A percentile compares a stretch with the other conserved stretches of the same genome.
phyloP scores from a whole-genome alignment of 1,140 invertebrate genomes.

The Pogonomyrmex californicus region DNA sequence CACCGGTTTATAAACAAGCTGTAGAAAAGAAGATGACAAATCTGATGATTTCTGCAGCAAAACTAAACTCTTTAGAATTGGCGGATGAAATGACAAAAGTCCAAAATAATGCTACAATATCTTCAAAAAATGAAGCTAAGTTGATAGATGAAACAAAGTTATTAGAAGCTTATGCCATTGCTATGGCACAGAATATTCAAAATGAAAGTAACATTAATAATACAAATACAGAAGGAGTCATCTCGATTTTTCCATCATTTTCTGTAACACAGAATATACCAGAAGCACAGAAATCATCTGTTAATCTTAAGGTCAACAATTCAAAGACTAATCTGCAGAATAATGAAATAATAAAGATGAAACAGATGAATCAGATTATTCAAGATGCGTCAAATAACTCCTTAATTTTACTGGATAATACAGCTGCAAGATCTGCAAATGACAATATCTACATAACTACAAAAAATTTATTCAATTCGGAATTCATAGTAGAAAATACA shows the following conservation, averaged over 20 bases:
- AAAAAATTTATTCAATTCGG: not conserved
- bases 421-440: slow-evolving; percentile 13
- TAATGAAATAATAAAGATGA: slow-evolving; percentile 26
- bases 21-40: slow-evolving; percentile 61
- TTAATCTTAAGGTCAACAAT: not conserved
- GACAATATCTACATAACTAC: not conserved
- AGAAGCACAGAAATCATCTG: not conserved
- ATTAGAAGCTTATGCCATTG: slow-evolving; percentile 47
- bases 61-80: not conserved
- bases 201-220: not conserved
- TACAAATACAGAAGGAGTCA: not conserved
- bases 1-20: slow-evolving; percentile 66
- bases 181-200: slow-evolving; percentile 37
- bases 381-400: slow-evolving; percentile 56
- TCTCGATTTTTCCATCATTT: not conserved
- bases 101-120: not conserved
- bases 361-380: slow-evolving; percentile 63
- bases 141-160: slow-evolving; percentile 45
- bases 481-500: slow-evolving; percentile 58
- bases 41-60: not conserved
- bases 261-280: not conserved
- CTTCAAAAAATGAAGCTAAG: slow-evolving; percentile 36
- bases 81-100: not conserved
- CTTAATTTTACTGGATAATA: slow-evolving; percentile 63
- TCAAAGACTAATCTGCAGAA: slow-evolving; percentile 32